phyloP scores from a whole-genome alignment of 2,888 invertebrate species.

The Hedychridium roseum region DNA sequence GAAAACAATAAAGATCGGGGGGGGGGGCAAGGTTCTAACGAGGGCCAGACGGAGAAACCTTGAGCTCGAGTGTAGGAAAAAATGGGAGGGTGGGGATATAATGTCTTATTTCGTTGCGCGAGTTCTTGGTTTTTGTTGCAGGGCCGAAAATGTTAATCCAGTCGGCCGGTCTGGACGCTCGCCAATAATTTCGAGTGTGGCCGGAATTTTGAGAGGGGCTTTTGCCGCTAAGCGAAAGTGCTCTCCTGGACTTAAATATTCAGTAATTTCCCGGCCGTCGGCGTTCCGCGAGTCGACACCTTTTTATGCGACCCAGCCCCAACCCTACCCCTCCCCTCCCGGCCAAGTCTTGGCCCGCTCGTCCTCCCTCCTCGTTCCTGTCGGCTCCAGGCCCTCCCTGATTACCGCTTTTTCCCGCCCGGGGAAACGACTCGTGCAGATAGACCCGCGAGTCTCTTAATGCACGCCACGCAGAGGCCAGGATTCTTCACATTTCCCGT shows the following conservation, averaged over 20 bases:
- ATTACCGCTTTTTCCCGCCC: background rate
- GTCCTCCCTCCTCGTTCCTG: no score
- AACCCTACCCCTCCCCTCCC: no score
- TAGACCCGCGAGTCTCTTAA: no score
- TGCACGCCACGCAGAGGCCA: no score
- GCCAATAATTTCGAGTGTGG: conserved; percentile 34
- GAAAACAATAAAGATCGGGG: conserved; percentile 17
- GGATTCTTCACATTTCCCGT: no score
- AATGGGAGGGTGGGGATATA: background rate
- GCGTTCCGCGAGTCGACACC: background rate
- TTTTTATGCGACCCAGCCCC: background rate
- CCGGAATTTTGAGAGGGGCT: no score
- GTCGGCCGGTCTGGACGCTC: conserved; percentile 26
- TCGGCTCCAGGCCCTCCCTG: background rate
- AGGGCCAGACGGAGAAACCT: no score
- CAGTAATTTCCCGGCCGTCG: conserved; percentile 8
- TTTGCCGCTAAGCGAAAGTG: conserved; percentile 14
- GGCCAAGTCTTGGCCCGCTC: no score
- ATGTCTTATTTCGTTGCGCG: background rate
- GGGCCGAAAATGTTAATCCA: conserved; percentile 47
- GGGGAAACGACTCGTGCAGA: no score
- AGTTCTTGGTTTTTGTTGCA: conserved; percentile 10
- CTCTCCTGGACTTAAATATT: conserved; percentile 15
- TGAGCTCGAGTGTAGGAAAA: no score
- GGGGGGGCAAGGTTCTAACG: background rate